Evolutionary conservation across 2,888 invertebrate species (phyloP).

Genomic region (Scaptomyza flava): DNA sequence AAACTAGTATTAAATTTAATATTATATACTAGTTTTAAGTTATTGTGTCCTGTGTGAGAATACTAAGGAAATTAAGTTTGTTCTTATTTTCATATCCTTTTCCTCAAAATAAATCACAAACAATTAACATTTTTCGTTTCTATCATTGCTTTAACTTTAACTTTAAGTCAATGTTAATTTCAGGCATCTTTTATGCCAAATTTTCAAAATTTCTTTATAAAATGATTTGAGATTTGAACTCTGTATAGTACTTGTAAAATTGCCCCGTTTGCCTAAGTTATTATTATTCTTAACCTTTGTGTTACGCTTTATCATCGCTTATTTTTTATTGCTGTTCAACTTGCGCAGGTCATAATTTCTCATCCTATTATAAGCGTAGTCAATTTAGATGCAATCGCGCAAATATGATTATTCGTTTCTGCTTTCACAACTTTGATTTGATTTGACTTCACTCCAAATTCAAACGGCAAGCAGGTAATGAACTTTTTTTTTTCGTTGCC

Average conservation of each 20-base stretch:
- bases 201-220: too few relatives aligned
- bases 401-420: constrained; percentile 5
- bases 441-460: background rate
- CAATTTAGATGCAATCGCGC: background rate
- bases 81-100: too few relatives aligned
- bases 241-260: background rate
- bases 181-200: too few relatives aligned
- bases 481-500: background rate
- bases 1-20: too few relatives aligned
- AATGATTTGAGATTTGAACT: too few relatives aligned
- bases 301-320: background rate
- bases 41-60: too few relatives aligned
- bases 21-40: too few relatives aligned
- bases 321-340: background rate
- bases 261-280: background rate
- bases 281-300: background rate
- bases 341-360: background rate
- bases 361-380: background rate
- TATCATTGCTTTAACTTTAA: too few relatives aligned
- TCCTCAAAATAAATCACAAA: too few relatives aligned
- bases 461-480: background rate
- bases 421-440: constrained; percentile 1
- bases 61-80: too few relatives aligned
- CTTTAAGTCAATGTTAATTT: too few relatives aligned
- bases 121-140: too few relatives aligned